Conservation (phyloP, 2,797 vertebrate genomes). For the Esox lucius region DNA sequence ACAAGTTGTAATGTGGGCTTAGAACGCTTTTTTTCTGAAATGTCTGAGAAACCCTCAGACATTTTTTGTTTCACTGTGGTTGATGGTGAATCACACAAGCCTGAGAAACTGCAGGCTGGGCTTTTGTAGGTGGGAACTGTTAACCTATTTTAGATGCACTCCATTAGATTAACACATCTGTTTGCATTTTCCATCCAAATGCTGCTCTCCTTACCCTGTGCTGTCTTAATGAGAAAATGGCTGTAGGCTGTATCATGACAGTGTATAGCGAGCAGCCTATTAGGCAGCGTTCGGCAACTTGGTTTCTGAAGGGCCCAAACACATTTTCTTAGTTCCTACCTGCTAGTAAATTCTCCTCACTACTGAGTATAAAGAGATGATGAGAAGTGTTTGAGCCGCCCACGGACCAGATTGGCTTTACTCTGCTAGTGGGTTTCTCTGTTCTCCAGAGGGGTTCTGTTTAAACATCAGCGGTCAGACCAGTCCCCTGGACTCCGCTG, state of each 20-base stretch:
- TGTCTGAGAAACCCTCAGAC: background rate
- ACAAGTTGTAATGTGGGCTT: background rate
- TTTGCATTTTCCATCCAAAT: background rate
- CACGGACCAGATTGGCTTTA: too few species aligned
- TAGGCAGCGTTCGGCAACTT: background rate
- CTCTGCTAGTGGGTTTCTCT: too few species aligned
- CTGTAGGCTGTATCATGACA: background rate
- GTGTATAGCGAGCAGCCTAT: background rate
- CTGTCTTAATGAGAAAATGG: background rate
- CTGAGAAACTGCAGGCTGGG: background rate
- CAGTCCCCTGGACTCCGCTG: too few species aligned
- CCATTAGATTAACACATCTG: slow-evolving; percentile 3
- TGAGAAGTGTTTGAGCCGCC: too few species aligned
- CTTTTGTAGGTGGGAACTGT: background rate
- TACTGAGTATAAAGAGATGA: too few species aligned
- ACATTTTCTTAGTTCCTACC: background rate
- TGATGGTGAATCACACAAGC: background rate
- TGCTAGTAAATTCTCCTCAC: too few species aligned
- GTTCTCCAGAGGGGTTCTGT: too few species aligned
- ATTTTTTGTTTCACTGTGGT: background rate
- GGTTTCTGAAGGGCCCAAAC: background rate
- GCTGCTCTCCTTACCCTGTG: background rate
- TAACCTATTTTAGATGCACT: background rate
- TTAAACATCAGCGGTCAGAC: too few species aligned
- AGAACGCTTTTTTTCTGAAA: background rate